Percentiles rank a stretch among this genome's conserved stretches.
phyloP scores from a whole-genome alignment of 2,888 invertebrate species.

The Conops quadrifasciatus region DNA sequence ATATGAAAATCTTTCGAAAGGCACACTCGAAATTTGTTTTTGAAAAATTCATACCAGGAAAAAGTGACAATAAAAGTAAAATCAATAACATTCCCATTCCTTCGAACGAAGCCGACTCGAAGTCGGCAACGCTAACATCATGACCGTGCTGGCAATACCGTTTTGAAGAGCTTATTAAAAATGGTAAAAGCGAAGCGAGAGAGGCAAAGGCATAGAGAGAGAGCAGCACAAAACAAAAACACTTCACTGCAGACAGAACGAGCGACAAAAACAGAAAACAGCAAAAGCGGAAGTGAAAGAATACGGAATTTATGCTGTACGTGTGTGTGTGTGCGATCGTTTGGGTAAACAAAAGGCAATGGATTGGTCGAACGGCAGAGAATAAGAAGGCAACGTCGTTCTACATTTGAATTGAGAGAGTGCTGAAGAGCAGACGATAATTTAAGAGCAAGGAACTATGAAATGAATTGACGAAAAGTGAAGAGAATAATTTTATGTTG shows the following conservation, averaged over 20 bases:
- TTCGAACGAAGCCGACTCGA: neutral
- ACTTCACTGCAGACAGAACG: slow-evolving; percentile 17
- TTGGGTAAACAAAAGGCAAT: neutral
- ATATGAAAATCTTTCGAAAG: no score
- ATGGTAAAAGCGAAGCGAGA: neutral
- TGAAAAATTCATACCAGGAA: no score
- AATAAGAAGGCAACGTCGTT: neutral
- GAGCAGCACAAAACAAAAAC: slow-evolving; percentile 10
- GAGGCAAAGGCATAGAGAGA: slow-evolving; percentile 1
- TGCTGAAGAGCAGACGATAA: slow-evolving; percentile 8
- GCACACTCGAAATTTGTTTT: no score
- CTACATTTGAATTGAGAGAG: neutral
- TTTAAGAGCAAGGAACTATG: slow-evolving; percentile 8
- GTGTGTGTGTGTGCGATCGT: no score
- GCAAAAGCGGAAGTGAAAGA: slow-evolving; percentile 15
- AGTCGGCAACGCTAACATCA: neutral
- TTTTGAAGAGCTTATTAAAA: neutral
- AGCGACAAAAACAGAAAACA: slow-evolving; percentile 29
- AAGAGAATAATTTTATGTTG: slow-evolving; percentile 1
- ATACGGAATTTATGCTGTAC: no score
- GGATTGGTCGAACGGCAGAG: neutral
- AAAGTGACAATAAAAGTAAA: no score
- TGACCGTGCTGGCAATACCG: neutral
- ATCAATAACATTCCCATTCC: slow-evolving; percentile 19
- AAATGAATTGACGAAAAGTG: no score